A percentile compares a stretch with the other conserved stretches of the same genome.
phyloP scores from a whole-genome alignment of 2,888 invertebrate genomes.

The Coleophora deauratella region DNA sequence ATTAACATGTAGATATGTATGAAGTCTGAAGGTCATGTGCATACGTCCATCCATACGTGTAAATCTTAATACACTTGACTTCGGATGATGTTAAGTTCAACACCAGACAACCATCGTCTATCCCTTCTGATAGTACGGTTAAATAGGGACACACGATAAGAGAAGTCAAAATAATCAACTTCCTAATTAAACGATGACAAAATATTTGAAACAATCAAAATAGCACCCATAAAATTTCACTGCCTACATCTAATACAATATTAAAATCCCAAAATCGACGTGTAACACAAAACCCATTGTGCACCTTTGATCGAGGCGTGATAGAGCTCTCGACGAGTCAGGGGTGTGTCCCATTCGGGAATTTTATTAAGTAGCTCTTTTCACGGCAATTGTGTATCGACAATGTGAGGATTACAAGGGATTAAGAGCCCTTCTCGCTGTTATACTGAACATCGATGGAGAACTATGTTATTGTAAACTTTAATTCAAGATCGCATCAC shows the following conservation, averaged over 20 bases:
- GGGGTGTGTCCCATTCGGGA: conserved; percentile 33
- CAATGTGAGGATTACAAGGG: conserved; percentile 53
- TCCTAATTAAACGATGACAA: too few relatives aligned
- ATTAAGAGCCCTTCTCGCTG: conserved; percentile 46
- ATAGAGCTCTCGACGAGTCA: conserved; percentile 33
- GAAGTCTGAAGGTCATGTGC: too few relatives aligned
- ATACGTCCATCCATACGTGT: too few relatives aligned
- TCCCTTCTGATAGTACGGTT: too few relatives aligned
- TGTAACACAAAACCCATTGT: conserved; percentile 59
- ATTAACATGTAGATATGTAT: too few relatives aligned
- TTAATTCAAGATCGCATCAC: conserved; percentile 27
- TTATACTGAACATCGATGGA: conserved; percentile 26
- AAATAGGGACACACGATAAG: too few relatives aligned
- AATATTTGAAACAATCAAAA: too few relatives aligned
- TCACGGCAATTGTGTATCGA: conserved; percentile 62
- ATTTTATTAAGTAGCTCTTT: conserved; percentile 51
- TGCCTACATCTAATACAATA: neutral
- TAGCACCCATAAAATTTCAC: too few relatives aligned
- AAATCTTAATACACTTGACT: too few relatives aligned
- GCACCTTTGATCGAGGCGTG: conserved; percentile 56
- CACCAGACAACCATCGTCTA: too few relatives aligned
- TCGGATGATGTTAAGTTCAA: too few relatives aligned
- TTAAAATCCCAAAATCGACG: conserved; percentile 8
- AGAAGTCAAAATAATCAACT: too few relatives aligned
- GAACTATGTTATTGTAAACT: conserved; percentile 29